Evolutionary conservation across 2,113 vertebrate genomes (phyloP), one percentile per base, ranked within the genome.

Genomic region (Carollia perspicillata): DNA sequence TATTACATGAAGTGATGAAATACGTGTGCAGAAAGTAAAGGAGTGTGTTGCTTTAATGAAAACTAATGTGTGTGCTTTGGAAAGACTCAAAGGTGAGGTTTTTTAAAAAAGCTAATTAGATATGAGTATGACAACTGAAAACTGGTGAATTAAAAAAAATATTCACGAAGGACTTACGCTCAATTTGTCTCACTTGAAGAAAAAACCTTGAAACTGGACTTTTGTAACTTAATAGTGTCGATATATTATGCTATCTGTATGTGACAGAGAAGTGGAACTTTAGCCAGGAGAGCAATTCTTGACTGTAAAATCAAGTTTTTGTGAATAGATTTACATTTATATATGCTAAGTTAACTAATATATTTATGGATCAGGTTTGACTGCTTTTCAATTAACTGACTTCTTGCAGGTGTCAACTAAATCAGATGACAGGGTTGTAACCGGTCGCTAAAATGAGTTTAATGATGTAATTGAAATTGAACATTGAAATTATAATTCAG

Each of bases 11-110:
- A 77, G 26, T 86, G 75, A 81, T 60, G 94, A 95, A 81, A 68
- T 88, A 22, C 26, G 22, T 22, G 6, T 55, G 65, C 30, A 26
- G 75, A 35, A 81, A 49, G 53, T 35, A 3, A 49, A n/a, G 63
- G 53, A n/a, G 6, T 58, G 16, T 72, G 72, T 49, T 66, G 30
- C 85, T 88, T 65, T 69, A 44, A 35, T 88, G 26, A 93, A 51
- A 93, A 86, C 35, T 94, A 88, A 81, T 83, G 69, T 96, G 51
- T 90, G 14, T 77, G 14, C 14, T 72, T 96, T 96, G 93, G 84
- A 90, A 94, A 91, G 53, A 65, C 40, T 95, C 85, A 89, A 68
- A 93, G 40, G 18, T 66, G 69, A 91, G 42, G 4, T 51, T 51
- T 58, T 63, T 65, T 30, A 30, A 75, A 84, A 35, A 81, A 84